Percentiles rank a stretch among this genome's conserved stretches.
Conservation (phyloP, 1,140 invertebrate genomes). For the Globodera rostochiensis region DNA sequence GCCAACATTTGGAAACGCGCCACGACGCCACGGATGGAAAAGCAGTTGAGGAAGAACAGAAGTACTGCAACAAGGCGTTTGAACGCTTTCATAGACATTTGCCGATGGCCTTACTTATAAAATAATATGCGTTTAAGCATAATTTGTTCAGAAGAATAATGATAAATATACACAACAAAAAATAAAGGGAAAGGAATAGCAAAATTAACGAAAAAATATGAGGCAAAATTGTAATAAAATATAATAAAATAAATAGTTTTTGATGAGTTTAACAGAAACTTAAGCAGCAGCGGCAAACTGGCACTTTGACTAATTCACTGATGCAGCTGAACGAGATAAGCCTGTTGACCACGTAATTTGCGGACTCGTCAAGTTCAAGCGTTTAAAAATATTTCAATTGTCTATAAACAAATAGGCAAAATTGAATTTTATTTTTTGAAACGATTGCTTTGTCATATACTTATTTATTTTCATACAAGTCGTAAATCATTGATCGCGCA, state of each 20-base stretch:
- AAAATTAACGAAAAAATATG: background rate
- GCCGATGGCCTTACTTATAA: too few species aligned
- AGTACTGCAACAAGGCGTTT: slow-evolving; percentile 19
- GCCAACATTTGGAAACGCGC: slow-evolving; percentile 55
- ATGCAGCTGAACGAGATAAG: slow-evolving; percentile 23
- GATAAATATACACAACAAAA: too few species aligned
- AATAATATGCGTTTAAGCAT: too few species aligned
- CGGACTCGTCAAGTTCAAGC: background rate
- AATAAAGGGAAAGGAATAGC: background rate
- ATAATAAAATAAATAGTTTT: background rate
- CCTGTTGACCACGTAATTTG: slow-evolving; percentile 15
- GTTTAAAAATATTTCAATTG: too few species aligned
- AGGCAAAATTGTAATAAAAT: background rate
- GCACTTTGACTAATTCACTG: background rate
- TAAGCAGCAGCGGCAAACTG: too few species aligned
- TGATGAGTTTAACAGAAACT: background rate
- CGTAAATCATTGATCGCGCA: too few species aligned
- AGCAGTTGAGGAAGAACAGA: slow-evolving; percentile 51
- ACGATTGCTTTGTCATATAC: background rate
- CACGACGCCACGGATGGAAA: slow-evolving; percentile 50
- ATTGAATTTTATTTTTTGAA: background rate
- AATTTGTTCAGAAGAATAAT: too few species aligned
- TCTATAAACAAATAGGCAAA: too few species aligned
- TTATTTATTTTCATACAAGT: background rate
- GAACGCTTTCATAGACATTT: too few species aligned